Conservation (phyloP, 2,888 invertebrate species). For the Cataglyphis rosenhaueri region DNA sequence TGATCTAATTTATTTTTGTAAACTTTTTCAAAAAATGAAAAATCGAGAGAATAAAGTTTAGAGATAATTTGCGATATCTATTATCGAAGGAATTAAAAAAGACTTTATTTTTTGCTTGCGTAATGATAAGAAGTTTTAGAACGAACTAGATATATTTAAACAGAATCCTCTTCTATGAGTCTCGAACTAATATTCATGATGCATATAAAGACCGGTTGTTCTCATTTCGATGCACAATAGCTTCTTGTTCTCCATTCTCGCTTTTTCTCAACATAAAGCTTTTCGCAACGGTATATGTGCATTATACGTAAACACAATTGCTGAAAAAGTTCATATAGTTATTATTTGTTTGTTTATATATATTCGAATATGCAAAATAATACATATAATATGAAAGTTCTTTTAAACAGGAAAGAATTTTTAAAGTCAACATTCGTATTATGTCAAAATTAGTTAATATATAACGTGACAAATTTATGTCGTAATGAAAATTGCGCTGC, state of each 20-base stretch:
- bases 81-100: slow-evolving; percentile 2
- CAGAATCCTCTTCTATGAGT: neutral
- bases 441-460: too few species aligned
- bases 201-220: slow-evolving; percentile 43
- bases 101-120: neutral
- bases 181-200: slow-evolving; percentile 9
- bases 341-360: neutral
- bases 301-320: neutral
- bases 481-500: neutral
- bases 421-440: neutral
- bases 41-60: neutral
- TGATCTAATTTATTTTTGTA: neutral
- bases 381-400: neutral
- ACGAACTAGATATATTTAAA: neutral
- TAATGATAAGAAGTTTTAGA: slow-evolving; percentile 1
- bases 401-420: neutral
- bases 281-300: neutral
- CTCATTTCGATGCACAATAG: slow-evolving; percentile 58
- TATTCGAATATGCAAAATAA: neutral
- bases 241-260: slow-evolving; percentile 58
- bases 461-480: too few species aligned
- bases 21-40: neutral
- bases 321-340: neutral
- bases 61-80: neutral
- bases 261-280: slow-evolving; percentile 11